Percentiles rank a stretch among this genome's conserved stretches.
Evolutionary conservation across 2,797 vertebrate species (phyloP).

Genomic region (Gastrophryne carolinensis): DNA sequence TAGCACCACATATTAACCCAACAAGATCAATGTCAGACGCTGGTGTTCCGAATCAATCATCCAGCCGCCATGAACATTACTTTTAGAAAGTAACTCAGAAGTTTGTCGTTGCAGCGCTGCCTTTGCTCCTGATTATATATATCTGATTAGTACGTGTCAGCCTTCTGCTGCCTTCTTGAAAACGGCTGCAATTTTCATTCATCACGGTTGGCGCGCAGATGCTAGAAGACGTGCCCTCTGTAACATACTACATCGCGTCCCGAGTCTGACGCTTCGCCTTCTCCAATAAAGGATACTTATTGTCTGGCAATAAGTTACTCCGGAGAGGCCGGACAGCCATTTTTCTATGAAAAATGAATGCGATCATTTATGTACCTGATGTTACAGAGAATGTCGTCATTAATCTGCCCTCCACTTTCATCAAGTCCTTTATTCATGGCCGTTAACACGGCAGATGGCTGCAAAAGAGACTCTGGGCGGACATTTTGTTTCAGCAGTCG

Average conservation of each 20-base stretch:
- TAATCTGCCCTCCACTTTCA: neutral
- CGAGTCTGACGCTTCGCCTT: slow-evolving; percentile 62
- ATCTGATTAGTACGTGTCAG: slow-evolving; percentile 71
- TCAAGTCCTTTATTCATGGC: neutral
- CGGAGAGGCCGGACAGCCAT: slow-evolving; percentile 6
- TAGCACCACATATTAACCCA: neutral
- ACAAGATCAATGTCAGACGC: neutral
- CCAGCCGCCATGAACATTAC: neutral
- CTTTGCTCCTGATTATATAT: slow-evolving; percentile 52
- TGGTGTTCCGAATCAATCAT: neutral
- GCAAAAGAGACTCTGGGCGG: neutral
- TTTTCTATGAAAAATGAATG: slow-evolving; percentile 10
- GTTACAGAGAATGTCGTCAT: neutral
- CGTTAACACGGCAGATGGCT: neutral
- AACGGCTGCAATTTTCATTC: slow-evolving; percentile 71
- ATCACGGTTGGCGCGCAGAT: slow-evolving; percentile 69
- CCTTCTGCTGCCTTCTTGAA: slow-evolving; percentile 75
- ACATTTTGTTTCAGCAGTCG: neutral
- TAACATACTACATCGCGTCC: slow-evolving; percentile 51
- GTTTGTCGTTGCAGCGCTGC: slow-evolving; percentile 53
- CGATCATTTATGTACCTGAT: slow-evolving; percentile 31
- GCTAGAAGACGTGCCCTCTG: slow-evolving; percentile 63
- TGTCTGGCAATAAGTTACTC: slow-evolving; percentile 30
- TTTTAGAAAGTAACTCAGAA: slow-evolving; percentile 44
- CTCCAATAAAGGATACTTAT: slow-evolving; percentile 55